A percentile compares a stretch with the other conserved stretches of the same genome.
phyloP scores from a whole-genome alignment of 1,140 invertebrate species.

The Philotrypesis tridentata region DNA sequence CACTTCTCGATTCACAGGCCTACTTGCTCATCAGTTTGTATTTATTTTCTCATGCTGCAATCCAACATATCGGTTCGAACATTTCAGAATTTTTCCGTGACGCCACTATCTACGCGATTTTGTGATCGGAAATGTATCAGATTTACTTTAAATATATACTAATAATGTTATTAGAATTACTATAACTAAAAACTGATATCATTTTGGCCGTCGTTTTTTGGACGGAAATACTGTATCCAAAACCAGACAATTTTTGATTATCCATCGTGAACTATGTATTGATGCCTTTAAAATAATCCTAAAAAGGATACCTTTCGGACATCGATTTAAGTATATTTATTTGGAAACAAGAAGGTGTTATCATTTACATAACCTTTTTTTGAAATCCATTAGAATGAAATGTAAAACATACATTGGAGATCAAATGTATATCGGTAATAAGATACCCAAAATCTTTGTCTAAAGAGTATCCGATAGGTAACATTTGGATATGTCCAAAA shows the following conservation, averaged over 20 bases:
- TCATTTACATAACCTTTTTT: not conserved
- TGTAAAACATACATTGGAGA: not conserved
- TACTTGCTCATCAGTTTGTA: too few relatives aligned
- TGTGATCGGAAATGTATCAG: too few relatives aligned
- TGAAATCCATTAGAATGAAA: not conserved
- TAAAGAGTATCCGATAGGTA: not conserved
- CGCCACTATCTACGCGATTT: too few relatives aligned
- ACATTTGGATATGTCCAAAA: not conserved
- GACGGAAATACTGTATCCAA: not conserved
- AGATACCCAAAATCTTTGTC: not conserved
- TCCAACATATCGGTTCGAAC: too few relatives aligned
- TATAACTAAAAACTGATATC: not conserved
- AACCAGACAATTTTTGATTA: not conserved
- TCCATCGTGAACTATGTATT: not conserved
- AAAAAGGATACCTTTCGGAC: not conserved
- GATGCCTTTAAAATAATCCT: not conserved
- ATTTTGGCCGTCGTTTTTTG: not conserved
- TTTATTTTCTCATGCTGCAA: too few relatives aligned
- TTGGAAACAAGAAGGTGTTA: not conserved
- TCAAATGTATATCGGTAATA: not conserved
- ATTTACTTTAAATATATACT: too few relatives aligned
- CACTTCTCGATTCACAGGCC: too few relatives aligned
- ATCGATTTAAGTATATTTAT: not conserved
- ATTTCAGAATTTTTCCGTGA: too few relatives aligned
- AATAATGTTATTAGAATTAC: too few relatives aligned